Base-by-base conservation (phyloP, 2,113 vertebrate species). In the Corydoras sp. region DNA sequence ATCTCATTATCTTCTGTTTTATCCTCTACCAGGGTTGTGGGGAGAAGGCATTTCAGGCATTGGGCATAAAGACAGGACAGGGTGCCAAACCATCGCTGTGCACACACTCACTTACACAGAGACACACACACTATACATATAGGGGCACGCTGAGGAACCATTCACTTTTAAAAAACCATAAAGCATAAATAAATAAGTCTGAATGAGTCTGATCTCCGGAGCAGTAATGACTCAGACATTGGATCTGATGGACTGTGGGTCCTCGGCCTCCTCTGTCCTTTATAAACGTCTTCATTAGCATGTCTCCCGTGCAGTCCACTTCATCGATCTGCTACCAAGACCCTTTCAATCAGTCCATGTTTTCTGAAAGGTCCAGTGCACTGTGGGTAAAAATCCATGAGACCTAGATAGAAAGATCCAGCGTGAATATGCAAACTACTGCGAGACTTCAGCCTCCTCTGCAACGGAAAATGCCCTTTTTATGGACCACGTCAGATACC, bases 301-400 rank as follows among this genome's bases (percentile, higher is more conserved):
- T 56, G 51, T 53, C 51, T 13, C 51, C 51, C 9, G 12, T 53
- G 12, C 54, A 4, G 4, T n/a, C 12, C n/a, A 14, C 54, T 14
- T 56, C 14, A 56, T 56, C 7, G 54, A 56, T 56, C 54, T 56
- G 54, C 54, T n/a, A n/a, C 51, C 54, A 56, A 56, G 54, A 56
- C 54, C 12, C 54, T 56, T 56, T 56, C 54, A 56, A n/a, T 56
- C 54, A 56, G 54, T 56, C 12, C 14, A 14, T 14, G 54, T 14
- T 14, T 56, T 56, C 14, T 56, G 54, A 56, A 56, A 56, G 54
- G 54, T n/a, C 54, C 54, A n/a, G 54, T 56, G 12, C 54, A 56
- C 54, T 7, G 54, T 14, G 14, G 12, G 54, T 13, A n/a, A 56
- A 56, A 56, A 56, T 56, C 54, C 54, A 56, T 56, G 54, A 14